phyloP scores from a whole-genome alignment of 2,113 vertebrate genomes.

The Polypterus bichir region DNA sequence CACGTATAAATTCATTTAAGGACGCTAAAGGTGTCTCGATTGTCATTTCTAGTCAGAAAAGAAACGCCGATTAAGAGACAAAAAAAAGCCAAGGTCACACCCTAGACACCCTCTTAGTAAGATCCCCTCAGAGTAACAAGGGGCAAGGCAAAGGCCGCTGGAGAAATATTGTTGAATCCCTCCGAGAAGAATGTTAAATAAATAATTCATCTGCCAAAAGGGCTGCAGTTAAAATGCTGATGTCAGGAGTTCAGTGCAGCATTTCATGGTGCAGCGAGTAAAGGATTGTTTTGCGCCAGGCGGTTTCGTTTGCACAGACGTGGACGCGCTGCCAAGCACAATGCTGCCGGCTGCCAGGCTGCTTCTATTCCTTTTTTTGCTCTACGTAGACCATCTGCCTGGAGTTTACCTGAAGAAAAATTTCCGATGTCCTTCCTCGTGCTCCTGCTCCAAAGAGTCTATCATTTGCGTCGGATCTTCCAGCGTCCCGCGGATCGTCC shows the following conservation, averaged over 20 bases:
- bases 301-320: slow-evolving; percentile 31
- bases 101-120: too few relatives aligned
- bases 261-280: slow-evolving; percentile 55
- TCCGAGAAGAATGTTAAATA: slow-evolving; percentile 34
- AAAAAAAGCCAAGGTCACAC: too few relatives aligned
- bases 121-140: too few relatives aligned
- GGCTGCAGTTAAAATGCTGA: slow-evolving; percentile 67
- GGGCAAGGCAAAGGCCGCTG: slow-evolving; percentile 14
- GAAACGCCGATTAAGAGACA: too few relatives aligned
- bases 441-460: slow-evolving; percentile 87
- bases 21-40: too few relatives aligned
- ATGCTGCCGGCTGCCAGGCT: slow-evolving; percentile 43
- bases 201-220: slow-evolving; percentile 50
- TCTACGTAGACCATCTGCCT: slow-evolving; percentile 27
- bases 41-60: too few relatives aligned
- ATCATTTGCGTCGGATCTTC: slow-evolving; percentile 87
- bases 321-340: slow-evolving; percentile 39
- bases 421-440: slow-evolving; percentile 65
- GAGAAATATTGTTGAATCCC: slow-evolving; percentile 25
- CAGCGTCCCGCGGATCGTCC: slow-evolving; percentile 57
- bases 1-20: too few relatives aligned
- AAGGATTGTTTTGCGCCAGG: slow-evolving; percentile 30
- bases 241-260: slow-evolving; percentile 67
- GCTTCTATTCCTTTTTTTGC: slow-evolving; percentile 30
- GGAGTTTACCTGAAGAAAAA: slow-evolving; percentile 43